Evolutionary conservation across 2,797 vertebrate species (phyloP).

Genomic region (Trachurus trachurus): DNA sequence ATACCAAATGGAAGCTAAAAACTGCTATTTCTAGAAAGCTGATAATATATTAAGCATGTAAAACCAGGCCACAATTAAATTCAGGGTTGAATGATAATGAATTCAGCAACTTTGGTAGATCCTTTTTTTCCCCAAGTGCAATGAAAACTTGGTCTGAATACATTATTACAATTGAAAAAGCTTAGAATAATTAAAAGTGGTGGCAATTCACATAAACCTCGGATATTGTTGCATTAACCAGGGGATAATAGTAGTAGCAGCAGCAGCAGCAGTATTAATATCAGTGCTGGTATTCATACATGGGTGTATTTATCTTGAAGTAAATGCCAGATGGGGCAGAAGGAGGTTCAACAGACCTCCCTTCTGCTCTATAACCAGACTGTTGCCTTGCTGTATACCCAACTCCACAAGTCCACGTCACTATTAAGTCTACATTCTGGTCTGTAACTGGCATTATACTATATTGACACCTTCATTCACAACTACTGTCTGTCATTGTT

Average conservation of each 20-base stretch:
- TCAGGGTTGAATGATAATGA: not conserved
- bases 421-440: slow-evolving; percentile 31
- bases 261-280: not conserved
- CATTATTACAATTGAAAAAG: not conserved
- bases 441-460: slow-evolving; percentile 26
- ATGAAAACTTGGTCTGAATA: not conserved
- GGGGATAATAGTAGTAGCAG: not conserved
- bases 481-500: slow-evolving; percentile 45
- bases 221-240: not conserved
- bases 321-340: slow-evolving; percentile 17
- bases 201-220: not conserved
- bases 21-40: not conserved
- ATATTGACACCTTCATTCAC: slow-evolving; percentile 18
- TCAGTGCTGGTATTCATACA: not conserved
- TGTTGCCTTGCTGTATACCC: slow-evolving; percentile 33
- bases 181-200: not conserved
- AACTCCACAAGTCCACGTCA: slow-evolving; percentile 35
- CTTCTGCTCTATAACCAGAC: slow-evolving; percentile 18
- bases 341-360: not conserved
- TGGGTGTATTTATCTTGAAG: slow-evolving; percentile 35
- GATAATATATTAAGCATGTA: not conserved
- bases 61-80: not conserved
- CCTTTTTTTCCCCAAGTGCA: slow-evolving; percentile 5
- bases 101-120: not conserved
- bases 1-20: not conserved